phyloP scores from a whole-genome alignment of 2,113 vertebrate genomes.

The Psammodynastes pulverulentus region DNA sequence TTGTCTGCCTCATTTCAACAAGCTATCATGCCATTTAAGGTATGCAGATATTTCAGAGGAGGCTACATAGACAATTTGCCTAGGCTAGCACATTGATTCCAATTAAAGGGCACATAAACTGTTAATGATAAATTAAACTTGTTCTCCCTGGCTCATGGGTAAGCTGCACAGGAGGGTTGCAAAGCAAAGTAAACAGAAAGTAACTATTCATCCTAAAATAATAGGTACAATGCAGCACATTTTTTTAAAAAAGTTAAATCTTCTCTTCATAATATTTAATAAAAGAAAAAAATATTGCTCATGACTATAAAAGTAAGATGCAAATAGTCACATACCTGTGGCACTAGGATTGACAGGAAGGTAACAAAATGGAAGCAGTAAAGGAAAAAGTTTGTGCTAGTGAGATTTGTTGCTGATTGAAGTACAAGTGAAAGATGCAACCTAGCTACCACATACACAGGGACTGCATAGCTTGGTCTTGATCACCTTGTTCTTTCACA shows the following conservation, averaged over 20 bases:
- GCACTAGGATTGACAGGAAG: background rate
- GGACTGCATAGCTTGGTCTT: background rate
- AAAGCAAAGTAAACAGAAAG: constrained; percentile 56
- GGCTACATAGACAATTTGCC: constrained; percentile 46
- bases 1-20: constrained; percentile 51
- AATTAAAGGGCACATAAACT: constrained; percentile 57
- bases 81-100: constrained; percentile 40
- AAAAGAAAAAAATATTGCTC: background rate
- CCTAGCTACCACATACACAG: background rate
- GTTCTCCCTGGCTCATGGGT: constrained; percentile 18
- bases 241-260: background rate
- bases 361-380: background rate
- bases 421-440: constrained; percentile 22
- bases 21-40: constrained; percentile 46
- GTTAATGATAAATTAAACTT: constrained; percentile 57
- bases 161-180: constrained; percentile 11
- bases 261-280: background rate
- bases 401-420: background rate
- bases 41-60: constrained; percentile 47
- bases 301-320: background rate
- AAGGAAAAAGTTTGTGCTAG: constrained; percentile 37
- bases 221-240: constrained; percentile 30
- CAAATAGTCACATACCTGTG: background rate
- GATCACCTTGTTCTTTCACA: background rate
- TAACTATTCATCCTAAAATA: constrained; percentile 53